Evolutionary conservation across 2,113 vertebrate species (phyloP).

Genomic region (Craseonycteris thonglongyai): DNA sequence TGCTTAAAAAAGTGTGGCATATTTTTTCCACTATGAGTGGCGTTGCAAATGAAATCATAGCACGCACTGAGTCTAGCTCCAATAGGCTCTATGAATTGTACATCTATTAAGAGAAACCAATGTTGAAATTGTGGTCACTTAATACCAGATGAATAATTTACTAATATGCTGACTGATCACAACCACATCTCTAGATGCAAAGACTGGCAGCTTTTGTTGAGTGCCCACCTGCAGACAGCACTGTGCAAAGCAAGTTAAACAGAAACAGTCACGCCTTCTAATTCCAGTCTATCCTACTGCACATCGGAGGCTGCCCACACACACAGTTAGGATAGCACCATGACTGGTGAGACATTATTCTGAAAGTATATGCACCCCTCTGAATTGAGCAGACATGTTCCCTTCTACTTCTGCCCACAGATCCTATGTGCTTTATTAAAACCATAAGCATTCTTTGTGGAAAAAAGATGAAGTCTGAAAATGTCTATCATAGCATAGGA

Average conservation of each 20-base stretch:
- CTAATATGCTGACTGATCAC: slow-evolving; percentile 41
- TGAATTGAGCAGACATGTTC: not conserved
- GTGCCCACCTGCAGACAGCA: slow-evolving; percentile 15
- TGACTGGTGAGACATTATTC: not conserved
- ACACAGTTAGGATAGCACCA: not conserved
- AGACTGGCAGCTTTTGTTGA: not conserved
- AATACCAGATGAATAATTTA: slow-evolving; percentile 24
- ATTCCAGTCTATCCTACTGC: not conserved
- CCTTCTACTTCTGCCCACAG: not conserved
- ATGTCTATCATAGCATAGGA: not conserved
- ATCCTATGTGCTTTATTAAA: not conserved
- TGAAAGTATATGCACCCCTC: not conserved
- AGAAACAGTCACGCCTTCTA: not conserved
- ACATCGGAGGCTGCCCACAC: not conserved
- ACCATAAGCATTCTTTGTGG: not conserved
- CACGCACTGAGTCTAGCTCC: slow-evolving; percentile 41
- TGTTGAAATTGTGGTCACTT: slow-evolving; percentile 51
- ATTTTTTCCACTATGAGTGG: slow-evolving; percentile 74
- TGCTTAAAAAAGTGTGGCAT: slow-evolving; percentile 74
- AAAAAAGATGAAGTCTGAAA: not conserved
- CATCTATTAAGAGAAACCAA: slow-evolving; percentile 62
- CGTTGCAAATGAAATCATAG: slow-evolving; percentile 75
- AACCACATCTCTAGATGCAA: slow-evolving; percentile 1
- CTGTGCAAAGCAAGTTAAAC: not conserved
- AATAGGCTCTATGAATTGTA: slow-evolving; percentile 60